Percentiles rank a stretch among this genome's conserved stretches.
Conservation (phyloP, 2,113 vertebrate genomes). For the Pandion haliaetus region DNA sequence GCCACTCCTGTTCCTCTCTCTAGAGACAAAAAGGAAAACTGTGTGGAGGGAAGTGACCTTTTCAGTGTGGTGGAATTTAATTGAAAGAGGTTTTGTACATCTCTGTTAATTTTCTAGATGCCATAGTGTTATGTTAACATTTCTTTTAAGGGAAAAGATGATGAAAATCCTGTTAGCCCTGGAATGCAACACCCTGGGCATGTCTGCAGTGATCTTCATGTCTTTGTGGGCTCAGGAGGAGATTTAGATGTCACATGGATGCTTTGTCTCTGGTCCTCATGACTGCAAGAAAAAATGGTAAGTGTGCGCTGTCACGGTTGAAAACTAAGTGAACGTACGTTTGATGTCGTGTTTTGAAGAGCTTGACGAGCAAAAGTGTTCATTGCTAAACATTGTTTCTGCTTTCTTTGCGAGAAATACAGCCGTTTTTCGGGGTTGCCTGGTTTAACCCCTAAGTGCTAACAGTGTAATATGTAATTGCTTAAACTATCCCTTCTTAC, state of each 20-base stretch:
- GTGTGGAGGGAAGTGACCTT: not conserved
- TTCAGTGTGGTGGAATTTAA: not conserved
- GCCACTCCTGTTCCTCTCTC: not conserved
- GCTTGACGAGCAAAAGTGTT: not conserved
- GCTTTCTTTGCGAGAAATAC: not conserved
- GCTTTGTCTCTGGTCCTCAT: not conserved
- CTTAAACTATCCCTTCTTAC: not conserved
- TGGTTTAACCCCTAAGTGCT: not conserved
- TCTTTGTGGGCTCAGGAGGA: not conserved
- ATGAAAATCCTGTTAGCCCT: not conserved
- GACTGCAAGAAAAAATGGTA: not conserved
- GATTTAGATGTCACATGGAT: not conserved
- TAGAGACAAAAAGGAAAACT: not conserved
- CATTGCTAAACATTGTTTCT: not conserved
- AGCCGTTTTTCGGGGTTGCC: not conserved
- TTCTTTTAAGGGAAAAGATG: not conserved
- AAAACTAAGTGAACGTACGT: not conserved
- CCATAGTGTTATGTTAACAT: fast-evolving
- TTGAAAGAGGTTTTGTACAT: not conserved
- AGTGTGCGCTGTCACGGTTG: fast-evolving
- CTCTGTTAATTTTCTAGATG: not conserved
- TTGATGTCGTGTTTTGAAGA: not conserved
- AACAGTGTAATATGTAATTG: not conserved
- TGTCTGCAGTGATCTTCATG: fast-evolving
- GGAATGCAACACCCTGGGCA: not conserved